Conservation (phyloP, 2,888 invertebrate genomes). For the Andrena flavipes region DNA sequence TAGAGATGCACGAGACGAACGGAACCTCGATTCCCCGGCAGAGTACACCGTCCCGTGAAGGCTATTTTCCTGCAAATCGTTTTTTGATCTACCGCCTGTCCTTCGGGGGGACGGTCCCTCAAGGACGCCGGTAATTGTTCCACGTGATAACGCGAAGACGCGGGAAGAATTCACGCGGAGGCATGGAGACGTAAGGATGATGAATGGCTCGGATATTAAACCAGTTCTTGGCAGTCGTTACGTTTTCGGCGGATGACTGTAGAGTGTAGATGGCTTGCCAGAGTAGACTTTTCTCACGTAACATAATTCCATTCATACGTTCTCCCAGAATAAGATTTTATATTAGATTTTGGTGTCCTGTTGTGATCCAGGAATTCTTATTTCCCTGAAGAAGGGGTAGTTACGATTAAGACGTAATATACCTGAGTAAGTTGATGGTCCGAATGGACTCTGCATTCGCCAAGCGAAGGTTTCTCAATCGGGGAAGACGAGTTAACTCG, state of each 20-base stretch:
- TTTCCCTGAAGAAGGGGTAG: too few species aligned
- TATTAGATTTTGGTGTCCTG: too few species aligned
- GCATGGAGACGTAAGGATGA: too few species aligned
- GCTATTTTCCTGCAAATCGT: slow-evolving; percentile 6
- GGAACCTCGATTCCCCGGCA: neutral
- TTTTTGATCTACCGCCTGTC: slow-evolving; percentile 1
- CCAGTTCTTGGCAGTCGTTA: neutral
- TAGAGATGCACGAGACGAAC: slow-evolving; percentile 64
- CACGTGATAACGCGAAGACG: slow-evolving; percentile 1
- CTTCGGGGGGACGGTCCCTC: neutral
- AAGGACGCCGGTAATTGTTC: neutral
- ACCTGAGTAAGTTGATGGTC: too few species aligned
- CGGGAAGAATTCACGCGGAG: neutral
- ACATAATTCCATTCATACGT: neutral
- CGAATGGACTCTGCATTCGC: too few species aligned
- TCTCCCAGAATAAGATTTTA: too few species aligned
- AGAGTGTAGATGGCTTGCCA: too few species aligned
- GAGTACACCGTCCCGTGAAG: slow-evolving; percentile 4
- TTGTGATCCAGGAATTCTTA: too few species aligned
- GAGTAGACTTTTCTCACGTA: neutral
- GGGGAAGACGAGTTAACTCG: too few species aligned
- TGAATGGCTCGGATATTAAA: too few species aligned
- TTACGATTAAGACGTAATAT: too few species aligned
- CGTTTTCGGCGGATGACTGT: neutral
- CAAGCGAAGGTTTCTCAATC: too few species aligned